These are phyloP conservation scores for Iselma pallidipennis DNA, from an alignment of 2,888 invertebrate genomes.

Conservation along the genomic window DNA sequence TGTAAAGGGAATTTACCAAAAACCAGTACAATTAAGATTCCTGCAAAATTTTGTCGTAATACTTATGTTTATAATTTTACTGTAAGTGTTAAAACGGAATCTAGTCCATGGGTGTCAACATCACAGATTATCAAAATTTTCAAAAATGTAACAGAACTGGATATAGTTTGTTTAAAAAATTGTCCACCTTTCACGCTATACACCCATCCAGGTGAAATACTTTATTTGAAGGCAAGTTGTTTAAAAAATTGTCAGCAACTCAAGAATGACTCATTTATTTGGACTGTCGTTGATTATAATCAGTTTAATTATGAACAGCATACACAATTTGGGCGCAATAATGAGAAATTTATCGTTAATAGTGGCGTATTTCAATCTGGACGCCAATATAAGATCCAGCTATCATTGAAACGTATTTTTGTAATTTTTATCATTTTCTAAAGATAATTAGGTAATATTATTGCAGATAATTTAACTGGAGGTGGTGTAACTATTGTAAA, in stretches of 20 bases:
- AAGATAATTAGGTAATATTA: not conserved
- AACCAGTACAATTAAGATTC: not conserved
- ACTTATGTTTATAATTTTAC: slow-evolving; percentile 6
- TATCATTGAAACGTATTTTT: not conserved
- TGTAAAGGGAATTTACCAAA: not conserved
- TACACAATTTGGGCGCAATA: slow-evolving; percentile 18
- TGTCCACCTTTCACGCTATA: slow-evolving; percentile 12
- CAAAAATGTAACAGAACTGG: not conserved
- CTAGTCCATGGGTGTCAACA: slow-evolving; percentile 5
- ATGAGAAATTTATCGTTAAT: slow-evolving; percentile 15
- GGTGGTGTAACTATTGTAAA: not conserved
- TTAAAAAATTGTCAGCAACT: slow-evolving; percentile 6
- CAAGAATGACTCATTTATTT: slow-evolving; percentile 3
- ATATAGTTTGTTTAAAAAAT: slow-evolving; percentile 17
- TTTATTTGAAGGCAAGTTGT: slow-evolving; percentile 10
- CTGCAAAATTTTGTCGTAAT: not conserved
- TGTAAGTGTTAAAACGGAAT: not conserved
- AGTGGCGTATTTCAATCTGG: slow-evolving; percentile 3
- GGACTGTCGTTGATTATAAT: slow-evolving; percentile 4
- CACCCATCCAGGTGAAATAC: not conserved
- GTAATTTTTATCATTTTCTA: too few relatives aligned
- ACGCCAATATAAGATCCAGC: not conserved
- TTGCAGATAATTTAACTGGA: not conserved
- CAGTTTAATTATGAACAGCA: slow-evolving; percentile 9
- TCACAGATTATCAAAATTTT: slow-evolving; percentile 8